Conservation (phyloP, 2,888 invertebrate species). For the Tenthredo amoena region DNA sequence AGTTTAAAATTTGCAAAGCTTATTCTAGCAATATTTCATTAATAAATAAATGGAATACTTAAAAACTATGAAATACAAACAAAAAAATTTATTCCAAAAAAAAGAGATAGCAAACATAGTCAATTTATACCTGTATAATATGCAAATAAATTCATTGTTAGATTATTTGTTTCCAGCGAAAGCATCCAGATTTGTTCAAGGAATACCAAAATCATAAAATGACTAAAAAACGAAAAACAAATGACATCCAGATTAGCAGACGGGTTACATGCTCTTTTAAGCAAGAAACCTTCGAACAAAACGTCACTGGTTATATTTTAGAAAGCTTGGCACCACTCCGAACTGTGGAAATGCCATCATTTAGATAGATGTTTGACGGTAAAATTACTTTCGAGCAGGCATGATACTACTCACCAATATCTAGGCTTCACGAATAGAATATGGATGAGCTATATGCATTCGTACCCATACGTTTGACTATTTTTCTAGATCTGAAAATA, state of each 20-base stretch:
- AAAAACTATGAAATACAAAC: background rate
- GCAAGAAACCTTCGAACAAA: background rate
- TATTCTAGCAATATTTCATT: too few species aligned
- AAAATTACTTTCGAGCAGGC: background rate
- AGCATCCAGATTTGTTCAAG: background rate
- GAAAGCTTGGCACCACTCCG: background rate
- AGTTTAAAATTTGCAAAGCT: background rate
- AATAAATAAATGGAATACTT: background rate
- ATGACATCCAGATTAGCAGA: background rate
- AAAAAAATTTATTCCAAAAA: background rate
- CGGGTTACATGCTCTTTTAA: background rate
- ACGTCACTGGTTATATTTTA: background rate
- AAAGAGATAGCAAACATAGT: too few species aligned
- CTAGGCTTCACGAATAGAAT: background rate
- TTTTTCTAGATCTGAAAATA: slow-evolving; percentile 9
- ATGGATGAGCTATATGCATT: background rate
- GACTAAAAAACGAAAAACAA: background rate
- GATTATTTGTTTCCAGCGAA: background rate
- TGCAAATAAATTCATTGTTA: background rate
- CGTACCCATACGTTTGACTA: background rate
- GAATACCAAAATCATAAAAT: background rate
- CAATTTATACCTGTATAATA: too few species aligned
- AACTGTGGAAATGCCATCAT: slow-evolving; percentile 11
- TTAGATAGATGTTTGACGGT: slow-evolving; percentile 9
- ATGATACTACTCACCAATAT: background rate